A percentile compares a stretch with the other conserved stretches of the same genome.
phyloP scores from a whole-genome alignment of 2,797 vertebrate species.

The Crax fasciolata region DNA sequence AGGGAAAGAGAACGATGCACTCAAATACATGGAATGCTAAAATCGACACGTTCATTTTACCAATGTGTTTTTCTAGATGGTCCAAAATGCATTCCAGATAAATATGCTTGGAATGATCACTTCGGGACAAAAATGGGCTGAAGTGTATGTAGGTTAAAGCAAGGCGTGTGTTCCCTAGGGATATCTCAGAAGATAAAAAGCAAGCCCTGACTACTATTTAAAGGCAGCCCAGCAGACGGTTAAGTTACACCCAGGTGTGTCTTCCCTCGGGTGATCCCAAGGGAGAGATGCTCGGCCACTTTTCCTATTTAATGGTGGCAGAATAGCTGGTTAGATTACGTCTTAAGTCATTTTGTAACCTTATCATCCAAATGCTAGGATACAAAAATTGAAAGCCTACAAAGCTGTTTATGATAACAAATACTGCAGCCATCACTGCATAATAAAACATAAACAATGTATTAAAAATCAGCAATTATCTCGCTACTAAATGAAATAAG shows the following conservation, averaged over 20 bases:
- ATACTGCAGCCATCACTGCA: constrained; percentile 64
- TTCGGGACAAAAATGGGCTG: constrained; percentile 49
- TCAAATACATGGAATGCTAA: background rate
- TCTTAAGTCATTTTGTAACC: constrained; percentile 48
- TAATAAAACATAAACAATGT: constrained; percentile 68
- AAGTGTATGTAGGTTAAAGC: constrained; percentile 73
- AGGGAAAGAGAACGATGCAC: background rate
- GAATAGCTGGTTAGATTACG: constrained; percentile 70
- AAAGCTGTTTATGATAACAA: constrained; percentile 65
- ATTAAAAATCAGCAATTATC: constrained; percentile 68
- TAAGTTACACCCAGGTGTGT: constrained; percentile 80
- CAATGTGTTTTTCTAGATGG: background rate
- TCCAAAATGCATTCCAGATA: background rate
- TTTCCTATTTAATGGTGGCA: constrained; percentile 74
- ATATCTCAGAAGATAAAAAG: constrained; percentile 78
- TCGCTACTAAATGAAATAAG: constrained; percentile 18
- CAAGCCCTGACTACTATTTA: constrained; percentile 77
- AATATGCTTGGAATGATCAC: constrained; percentile 22
- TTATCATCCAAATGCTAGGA: constrained; percentile 62
- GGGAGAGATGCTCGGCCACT: constrained; percentile 72
- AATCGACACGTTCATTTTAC: background rate
- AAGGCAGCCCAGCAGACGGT: constrained; percentile 76
- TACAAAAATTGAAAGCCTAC: constrained; percentile 57
- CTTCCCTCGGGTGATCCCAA: constrained; percentile 76
- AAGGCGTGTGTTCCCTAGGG: constrained; percentile 78